phyloP scores from a whole-genome alignment of 2,888 invertebrate genomes.

The Xestia c-nigrum region DNA sequence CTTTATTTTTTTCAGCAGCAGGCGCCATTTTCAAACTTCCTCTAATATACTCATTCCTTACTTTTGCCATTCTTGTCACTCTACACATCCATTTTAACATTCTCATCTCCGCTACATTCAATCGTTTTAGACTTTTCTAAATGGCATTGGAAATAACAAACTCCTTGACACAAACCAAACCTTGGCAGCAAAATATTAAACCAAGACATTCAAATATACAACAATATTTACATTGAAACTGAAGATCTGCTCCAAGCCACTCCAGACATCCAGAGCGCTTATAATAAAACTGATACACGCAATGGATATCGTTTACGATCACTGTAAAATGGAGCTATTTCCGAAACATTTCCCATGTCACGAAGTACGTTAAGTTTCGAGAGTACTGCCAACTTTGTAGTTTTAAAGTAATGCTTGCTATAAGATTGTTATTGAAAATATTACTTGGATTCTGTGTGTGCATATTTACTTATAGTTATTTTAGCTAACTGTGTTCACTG shows the following conservation, averaged over 20 bases:
- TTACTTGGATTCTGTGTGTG: neutral
- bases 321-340: conserved; percentile 44
- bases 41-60: too few species aligned
- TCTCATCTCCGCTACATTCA: too few species aligned
- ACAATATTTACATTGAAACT: neutral
- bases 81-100: too few species aligned
- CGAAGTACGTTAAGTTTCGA: conserved; percentile 1
- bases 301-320: conserved; percentile 48
- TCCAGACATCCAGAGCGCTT: conserved; percentile 5
- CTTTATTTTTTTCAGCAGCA: too few species aligned
- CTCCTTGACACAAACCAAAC: neutral
- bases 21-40: too few species aligned
- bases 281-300: conserved; percentile 51
- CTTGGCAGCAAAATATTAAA: conserved; percentile 9
- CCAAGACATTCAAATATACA: neutral
- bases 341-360: conserved; percentile 27
- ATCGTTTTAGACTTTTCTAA: neutral
- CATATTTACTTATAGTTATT: neutral
- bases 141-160: neutral
- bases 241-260: conserved; percentile 4
- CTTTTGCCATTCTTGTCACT: too few species aligned
- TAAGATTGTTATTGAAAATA: neutral
- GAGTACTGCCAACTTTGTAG: conserved; percentile 48
- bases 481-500: too few species aligned
- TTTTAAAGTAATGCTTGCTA: neutral